These are phyloP conservation scores for Mellivora capensis DNA, from an alignment of 2,113 vertebrate species.

Conservation along the genomic window DNA sequence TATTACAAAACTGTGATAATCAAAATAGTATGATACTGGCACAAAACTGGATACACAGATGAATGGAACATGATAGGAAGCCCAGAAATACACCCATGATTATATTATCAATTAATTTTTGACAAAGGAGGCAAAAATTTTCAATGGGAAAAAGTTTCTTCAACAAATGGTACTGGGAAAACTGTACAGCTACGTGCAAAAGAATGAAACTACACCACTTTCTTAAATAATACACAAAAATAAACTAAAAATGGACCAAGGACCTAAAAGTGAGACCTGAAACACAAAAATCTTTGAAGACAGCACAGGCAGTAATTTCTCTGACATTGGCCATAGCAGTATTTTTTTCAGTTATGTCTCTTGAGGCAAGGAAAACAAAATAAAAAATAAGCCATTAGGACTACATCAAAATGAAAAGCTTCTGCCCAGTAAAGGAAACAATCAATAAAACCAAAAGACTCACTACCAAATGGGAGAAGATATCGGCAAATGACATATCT, in stretches of 20 bases:
- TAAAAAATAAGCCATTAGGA: not conserved
- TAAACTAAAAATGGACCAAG: not conserved
- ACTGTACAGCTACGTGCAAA: not conserved
- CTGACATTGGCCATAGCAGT: not conserved
- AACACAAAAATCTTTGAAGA: not conserved
- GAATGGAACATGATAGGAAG: not conserved
- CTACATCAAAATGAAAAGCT: not conserved
- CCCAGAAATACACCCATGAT: not conserved
- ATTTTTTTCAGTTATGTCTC: not conserved
- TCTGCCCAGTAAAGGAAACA: not conserved
- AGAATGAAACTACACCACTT: not conserved
- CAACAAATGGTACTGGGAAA: not conserved
- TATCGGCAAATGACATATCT: not conserved
- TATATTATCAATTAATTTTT: not conserved
- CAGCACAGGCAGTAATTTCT: not conserved
- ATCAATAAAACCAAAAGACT: not conserved
- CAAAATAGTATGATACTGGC: not conserved
- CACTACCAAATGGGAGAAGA: not conserved
- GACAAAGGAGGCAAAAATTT: not conserved
- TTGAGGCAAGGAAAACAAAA: not conserved
- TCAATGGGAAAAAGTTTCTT: not conserved
- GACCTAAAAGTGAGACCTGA: not conserved
- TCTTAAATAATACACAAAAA: not conserved
- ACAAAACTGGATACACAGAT: not conserved
- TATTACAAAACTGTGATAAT: not conserved